phyloP scores from a whole-genome alignment of 2,888 invertebrate genomes.

The Eristalinus aeneus region DNA sequence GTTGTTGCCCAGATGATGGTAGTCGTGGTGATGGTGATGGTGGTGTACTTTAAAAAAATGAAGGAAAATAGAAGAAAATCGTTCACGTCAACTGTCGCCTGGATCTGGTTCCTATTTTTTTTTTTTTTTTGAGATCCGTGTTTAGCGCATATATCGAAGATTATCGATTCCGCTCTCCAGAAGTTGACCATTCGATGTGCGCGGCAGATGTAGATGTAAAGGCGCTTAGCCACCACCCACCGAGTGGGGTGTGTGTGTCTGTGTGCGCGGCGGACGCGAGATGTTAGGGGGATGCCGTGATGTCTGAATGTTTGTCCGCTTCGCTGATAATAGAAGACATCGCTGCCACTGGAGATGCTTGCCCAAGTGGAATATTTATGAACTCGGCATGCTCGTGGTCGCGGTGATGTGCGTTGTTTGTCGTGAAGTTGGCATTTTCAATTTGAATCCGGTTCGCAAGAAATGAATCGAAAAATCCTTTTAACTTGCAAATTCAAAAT shows the following conservation, averaged over 20 bases:
- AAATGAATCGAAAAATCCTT: neutral
- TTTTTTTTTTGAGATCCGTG: slow-evolving; percentile 26
- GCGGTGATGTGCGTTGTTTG: slow-evolving; percentile 46
- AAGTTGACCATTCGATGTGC: slow-evolving; percentile 70
- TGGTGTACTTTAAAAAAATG: slow-evolving; percentile 13
- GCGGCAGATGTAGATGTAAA: slow-evolving; percentile 61
- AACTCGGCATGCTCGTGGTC: slow-evolving; percentile 56
- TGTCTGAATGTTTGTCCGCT: slow-evolving; percentile 4
- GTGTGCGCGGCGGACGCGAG: slow-evolving; percentile 2
- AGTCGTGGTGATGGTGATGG: slow-evolving; percentile 10
- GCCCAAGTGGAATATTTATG: slow-evolving; percentile 64
- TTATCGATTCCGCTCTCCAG: slow-evolving; percentile 72
- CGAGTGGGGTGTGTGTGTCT: neutral
- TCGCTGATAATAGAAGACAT: slow-evolving; percentile 46
- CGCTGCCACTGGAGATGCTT: slow-evolving; percentile 46
- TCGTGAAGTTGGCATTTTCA: slow-evolving; percentile 64
- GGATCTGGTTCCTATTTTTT: slow-evolving; percentile 18
- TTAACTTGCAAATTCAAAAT: neutral
- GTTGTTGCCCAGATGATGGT: slow-evolving; percentile 42
- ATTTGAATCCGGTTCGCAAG: slow-evolving; percentile 37
- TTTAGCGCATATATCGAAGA: slow-evolving; percentile 72
- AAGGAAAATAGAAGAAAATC: slow-evolving; percentile 27
- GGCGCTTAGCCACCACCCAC: neutral
- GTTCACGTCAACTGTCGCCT: slow-evolving; percentile 64
- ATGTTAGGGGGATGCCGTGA: neutral